Conservation (phyloP, 2,797 vertebrate species). For the Pelochelys cantorii region DNA sequence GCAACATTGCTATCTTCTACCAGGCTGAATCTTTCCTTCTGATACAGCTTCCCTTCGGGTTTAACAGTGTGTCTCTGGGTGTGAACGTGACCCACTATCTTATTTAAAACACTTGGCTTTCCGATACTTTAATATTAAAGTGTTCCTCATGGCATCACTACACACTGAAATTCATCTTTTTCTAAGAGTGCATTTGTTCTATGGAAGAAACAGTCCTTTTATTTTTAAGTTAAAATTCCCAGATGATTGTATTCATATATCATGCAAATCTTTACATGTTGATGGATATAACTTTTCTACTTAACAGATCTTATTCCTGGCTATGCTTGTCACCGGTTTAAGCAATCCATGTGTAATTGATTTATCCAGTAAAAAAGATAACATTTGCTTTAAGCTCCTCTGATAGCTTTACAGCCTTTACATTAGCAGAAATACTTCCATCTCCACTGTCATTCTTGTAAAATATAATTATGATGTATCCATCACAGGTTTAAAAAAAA, state of each 20-base stretch:
- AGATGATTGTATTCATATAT: constrained; percentile 72
- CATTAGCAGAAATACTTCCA: constrained; percentile 78
- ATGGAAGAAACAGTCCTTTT: constrained; percentile 68
- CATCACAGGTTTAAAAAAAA: constrained; percentile 70
- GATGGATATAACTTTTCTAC: constrained; percentile 79
- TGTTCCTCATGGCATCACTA: constrained; percentile 34
- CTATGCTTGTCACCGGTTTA: constrained; percentile 80
- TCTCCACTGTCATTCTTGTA: constrained; percentile 71
- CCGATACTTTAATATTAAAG: no score
- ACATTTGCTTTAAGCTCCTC: constrained; percentile 83
- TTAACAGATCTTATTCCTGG: constrained; percentile 81
- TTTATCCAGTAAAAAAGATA: constrained; percentile 83
- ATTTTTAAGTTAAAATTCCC: constrained; percentile 75
- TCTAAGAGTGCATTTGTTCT: neutral
- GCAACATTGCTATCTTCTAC: no score
- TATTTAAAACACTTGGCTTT: no score
- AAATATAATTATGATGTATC: constrained; percentile 81
- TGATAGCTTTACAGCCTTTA: constrained; percentile 82
- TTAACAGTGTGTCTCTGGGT: no score
- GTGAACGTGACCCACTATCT: no score
- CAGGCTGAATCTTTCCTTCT: no score
- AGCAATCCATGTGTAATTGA: constrained; percentile 83
- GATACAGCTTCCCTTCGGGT: no score
- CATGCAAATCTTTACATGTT: constrained; percentile 74
- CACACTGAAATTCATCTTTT: constrained; percentile 29